Evolutionary conservation across 37 sponge, comb jelly and placozoan genomes (phyloP).

Genomic region (Lycopodina hypogea): DNA sequence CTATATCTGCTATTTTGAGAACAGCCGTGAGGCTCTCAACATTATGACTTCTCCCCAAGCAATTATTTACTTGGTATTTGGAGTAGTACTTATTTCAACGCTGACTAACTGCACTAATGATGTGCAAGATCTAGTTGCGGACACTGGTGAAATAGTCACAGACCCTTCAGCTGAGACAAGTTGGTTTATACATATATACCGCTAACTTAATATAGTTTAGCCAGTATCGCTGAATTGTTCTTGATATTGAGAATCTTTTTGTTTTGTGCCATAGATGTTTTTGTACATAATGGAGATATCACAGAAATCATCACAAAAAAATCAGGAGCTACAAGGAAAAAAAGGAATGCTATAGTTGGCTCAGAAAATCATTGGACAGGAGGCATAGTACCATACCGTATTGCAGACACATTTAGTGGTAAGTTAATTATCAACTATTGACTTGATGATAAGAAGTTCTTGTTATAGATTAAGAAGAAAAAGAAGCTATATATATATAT

Average conservation of each 20-base stretch:
- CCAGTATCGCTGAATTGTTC: neutral
- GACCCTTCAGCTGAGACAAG: conserved; percentile 19
- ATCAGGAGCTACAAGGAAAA: neutral
- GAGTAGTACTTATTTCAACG: neutral
- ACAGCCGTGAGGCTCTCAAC: too few relatives aligned
- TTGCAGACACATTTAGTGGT: conserved; percentile 46
- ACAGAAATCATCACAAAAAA: neutral
- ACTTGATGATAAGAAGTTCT: too few relatives aligned
- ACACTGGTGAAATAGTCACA: neutral
- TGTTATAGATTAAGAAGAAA: neutral
- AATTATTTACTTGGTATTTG: neutral
- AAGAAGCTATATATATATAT: neutral
- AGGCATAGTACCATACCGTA: conserved; percentile 40
- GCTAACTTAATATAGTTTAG: too few relatives aligned
- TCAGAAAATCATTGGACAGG: conserved; percentile 51
- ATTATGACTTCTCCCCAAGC: neutral
- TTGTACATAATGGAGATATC: neutral
- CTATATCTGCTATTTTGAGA: too few relatives aligned
- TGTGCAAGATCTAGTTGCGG: neutral
- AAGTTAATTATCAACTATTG: neutral
- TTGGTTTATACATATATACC: too few relatives aligned
- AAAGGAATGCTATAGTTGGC: neutral
- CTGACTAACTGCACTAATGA: neutral
- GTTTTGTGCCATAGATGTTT: conserved; percentile 6
- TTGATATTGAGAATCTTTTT: neutral